Percentiles rank a stretch among this genome's conserved stretches.
phyloP scores from a whole-genome alignment of 2,113 vertebrate genomes.

The Rousettus leschenaultii region DNA sequence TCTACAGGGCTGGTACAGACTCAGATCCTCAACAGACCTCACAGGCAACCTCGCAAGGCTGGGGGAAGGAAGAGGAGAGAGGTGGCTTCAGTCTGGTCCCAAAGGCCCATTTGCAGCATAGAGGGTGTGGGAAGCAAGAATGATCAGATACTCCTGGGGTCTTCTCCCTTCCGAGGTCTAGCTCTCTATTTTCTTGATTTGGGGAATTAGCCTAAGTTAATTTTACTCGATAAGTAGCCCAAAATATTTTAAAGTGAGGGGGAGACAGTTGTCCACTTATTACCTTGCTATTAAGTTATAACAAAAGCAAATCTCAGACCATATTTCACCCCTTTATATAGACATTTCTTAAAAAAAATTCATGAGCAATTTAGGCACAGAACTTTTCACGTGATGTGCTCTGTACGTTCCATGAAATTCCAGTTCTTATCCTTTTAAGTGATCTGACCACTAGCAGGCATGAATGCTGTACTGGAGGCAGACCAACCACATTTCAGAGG shows the following conservation, averaged over 20 bases:
- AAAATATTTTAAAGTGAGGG: neutral
- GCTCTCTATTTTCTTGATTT: neutral
- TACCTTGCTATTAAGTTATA: neutral
- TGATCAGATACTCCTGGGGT: neutral
- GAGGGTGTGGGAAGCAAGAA: neutral
- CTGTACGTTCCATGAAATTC: neutral
- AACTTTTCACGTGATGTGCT: neutral
- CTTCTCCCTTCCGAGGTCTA: neutral
- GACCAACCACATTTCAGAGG: neutral
- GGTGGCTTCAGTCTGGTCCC: neutral
- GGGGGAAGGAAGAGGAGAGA: neutral
- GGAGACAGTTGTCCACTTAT: neutral
- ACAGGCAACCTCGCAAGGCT: neutral
- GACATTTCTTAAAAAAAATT: neutral
- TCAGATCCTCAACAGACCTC: neutral
- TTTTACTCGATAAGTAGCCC: neutral
- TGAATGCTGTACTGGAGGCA: neutral
- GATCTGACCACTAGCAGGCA: neutral
- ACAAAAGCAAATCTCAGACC: neutral
- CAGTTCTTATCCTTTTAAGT: neutral
- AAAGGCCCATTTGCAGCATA: neutral
- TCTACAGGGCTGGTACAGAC: neutral
- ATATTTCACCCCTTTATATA: neutral
- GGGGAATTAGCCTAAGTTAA: neutral
- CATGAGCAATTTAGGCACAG: neutral